Percentiles rank a stretch among this genome's conserved stretches.
Conservation (phyloP, 2,888 invertebrate genomes). For the Plagodis dolabraria region DNA sequence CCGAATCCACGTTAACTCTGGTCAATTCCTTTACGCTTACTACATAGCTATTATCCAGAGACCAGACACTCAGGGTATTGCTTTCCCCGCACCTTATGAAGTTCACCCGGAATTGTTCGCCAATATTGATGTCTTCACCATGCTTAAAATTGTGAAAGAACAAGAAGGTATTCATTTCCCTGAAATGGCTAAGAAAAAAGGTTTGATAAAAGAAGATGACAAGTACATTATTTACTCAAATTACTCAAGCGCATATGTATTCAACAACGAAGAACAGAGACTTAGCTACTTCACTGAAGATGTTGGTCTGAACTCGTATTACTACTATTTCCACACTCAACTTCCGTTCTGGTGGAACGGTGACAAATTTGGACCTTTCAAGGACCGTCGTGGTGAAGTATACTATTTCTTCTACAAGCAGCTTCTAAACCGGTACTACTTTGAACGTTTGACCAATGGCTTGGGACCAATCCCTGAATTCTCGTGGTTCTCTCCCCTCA, state of each 20-base stretch:
- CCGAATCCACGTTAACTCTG: slow-evolving; percentile 85
- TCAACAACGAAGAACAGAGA: slow-evolving; percentile 83
- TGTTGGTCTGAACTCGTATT: slow-evolving; percentile 87
- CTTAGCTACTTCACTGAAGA: slow-evolving; percentile 89
- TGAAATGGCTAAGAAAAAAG: slow-evolving; percentile 61
- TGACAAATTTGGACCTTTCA: slow-evolving; percentile 71
- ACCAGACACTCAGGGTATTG: slow-evolving; percentile 82
- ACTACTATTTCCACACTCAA: slow-evolving; percentile 86
- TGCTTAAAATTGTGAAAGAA: slow-evolving; percentile 72
- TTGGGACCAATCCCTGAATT: slow-evolving; percentile 86
- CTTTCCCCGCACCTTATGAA: slow-evolving; percentile 88
- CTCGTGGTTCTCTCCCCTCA: slow-evolving; percentile 86
- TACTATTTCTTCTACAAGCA: slow-evolving; percentile 88
- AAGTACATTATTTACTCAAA: slow-evolving; percentile 83
- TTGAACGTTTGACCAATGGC: slow-evolving; percentile 88
- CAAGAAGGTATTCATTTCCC: slow-evolving; percentile 56
- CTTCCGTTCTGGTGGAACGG: slow-evolving; percentile 87
- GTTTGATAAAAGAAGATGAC: slow-evolving; percentile 67
- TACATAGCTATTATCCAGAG: slow-evolving; percentile 86
- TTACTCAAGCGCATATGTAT: slow-evolving; percentile 81
- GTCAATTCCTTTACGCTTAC: slow-evolving; percentile 86
- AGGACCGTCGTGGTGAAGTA: slow-evolving; percentile 86
- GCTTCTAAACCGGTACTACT: slow-evolving; percentile 87
- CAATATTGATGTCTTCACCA: slow-evolving; percentile 82
- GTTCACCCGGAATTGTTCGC: slow-evolving; percentile 87